These are phyloP conservation scores for Nestor notabilis DNA, from an alignment of 2,113 vertebrate genomes.

Conservation along the genomic window DNA sequence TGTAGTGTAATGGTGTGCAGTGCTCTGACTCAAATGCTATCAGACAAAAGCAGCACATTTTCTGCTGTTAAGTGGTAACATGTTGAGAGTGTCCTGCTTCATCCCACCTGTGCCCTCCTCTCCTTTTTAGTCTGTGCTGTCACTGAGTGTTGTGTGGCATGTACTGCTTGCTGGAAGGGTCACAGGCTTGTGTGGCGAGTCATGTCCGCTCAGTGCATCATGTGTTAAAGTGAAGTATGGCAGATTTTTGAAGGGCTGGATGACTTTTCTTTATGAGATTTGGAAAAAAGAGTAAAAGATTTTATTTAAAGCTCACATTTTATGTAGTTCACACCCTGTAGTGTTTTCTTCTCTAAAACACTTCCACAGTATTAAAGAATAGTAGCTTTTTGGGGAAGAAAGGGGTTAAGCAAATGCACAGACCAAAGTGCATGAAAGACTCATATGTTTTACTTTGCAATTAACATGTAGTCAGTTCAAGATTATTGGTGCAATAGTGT, in stretches of 20 bases:
- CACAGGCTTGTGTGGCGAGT: background rate
- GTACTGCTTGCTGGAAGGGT: background rate
- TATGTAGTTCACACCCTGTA: background rate
- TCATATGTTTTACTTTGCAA: background rate
- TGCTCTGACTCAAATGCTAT: background rate
- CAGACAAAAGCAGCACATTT: background rate
- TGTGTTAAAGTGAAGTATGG: background rate
- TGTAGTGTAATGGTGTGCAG: background rate
- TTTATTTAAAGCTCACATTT: background rate
- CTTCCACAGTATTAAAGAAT: background rate
- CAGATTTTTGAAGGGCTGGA: background rate
- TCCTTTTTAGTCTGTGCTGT: background rate
- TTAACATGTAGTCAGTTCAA: background rate
- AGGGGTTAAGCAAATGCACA: background rate
- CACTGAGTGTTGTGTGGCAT: background rate
- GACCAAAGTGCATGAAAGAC: background rate
- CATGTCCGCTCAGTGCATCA: background rate
- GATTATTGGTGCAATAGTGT: fast-evolving
- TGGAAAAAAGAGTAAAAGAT: background rate
- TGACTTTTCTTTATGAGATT: background rate
- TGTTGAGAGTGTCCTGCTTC: background rate
- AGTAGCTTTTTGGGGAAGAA: background rate
- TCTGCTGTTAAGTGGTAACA: background rate
- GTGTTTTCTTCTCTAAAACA: background rate
- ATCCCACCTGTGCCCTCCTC: background rate